Percentiles rank a stretch among this genome's conserved stretches.
These are phyloP conservation scores for Geotrupes spiniger DNA, from an alignment of 2,888 invertebrate species.

Conservation along the genomic window DNA sequence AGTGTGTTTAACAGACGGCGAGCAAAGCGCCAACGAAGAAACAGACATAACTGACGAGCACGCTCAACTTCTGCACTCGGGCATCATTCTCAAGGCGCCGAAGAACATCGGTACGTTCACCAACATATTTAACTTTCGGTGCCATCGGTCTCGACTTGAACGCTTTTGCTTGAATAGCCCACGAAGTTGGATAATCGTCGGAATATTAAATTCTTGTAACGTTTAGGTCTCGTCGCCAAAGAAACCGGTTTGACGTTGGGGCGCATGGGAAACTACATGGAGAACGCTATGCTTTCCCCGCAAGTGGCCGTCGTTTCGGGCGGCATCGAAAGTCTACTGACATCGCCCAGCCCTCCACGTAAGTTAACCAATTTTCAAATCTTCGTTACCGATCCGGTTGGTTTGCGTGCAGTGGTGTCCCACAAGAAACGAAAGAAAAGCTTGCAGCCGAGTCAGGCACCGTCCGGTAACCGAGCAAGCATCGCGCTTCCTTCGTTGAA, in stretches of 20 bases:
- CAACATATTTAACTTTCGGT: not conserved
- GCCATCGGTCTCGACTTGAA: not conserved
- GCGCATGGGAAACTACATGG: constrained; percentile 25
- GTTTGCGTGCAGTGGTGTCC: constrained; percentile 37
- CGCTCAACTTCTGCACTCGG: constrained; percentile 61
- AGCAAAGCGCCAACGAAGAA: constrained; percentile 60
- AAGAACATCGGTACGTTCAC: constrained; percentile 45
- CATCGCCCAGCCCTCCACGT: constrained; percentile 64
- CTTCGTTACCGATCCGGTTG: too few species aligned
- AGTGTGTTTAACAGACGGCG: constrained; percentile 59
- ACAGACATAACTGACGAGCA: constrained; percentile 71
- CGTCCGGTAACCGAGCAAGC: constrained; percentile 72
- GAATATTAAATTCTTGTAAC: not conserved
- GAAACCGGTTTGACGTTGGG: constrained; percentile 22
- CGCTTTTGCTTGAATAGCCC: not conserved
- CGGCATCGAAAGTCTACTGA: constrained; percentile 47
- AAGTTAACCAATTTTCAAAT: too few species aligned
- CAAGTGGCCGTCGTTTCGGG: constrained; percentile 47
- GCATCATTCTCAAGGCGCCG: constrained; percentile 48
- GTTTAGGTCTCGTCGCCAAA: constrained; percentile 19
- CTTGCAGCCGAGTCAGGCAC: constrained; percentile 52
- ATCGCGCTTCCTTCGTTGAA: constrained; percentile 71
- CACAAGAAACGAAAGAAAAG: constrained; percentile 51
- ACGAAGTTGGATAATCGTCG: not conserved
- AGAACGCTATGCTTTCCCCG: constrained; percentile 35